A percentile compares a stretch with the other conserved stretches of the same genome.
Conservation (phyloP, 2,797 vertebrate genomes). For the Oreochromis mossambicus region DNA sequence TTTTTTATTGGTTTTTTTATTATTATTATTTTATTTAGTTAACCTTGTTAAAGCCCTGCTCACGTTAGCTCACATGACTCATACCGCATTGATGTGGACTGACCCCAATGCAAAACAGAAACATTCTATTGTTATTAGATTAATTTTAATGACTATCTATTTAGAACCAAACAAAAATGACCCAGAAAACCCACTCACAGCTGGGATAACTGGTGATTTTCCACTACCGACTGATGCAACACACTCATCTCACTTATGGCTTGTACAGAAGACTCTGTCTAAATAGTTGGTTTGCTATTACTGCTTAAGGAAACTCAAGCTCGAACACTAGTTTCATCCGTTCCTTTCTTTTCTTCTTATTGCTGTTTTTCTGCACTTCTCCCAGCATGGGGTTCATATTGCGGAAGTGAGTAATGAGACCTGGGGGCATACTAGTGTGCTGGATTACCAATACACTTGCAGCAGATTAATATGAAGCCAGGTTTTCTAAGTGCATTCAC, state of each 20-base stretch:
- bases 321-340: not conserved
- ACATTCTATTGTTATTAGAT: not conserved
- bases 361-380: slow-evolving; percentile 8
- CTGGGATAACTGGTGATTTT: not conserved
- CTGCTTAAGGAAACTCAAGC: not conserved
- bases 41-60: not conserved
- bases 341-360: not conserved
- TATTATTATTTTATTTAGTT: not conserved
- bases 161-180: not conserved
- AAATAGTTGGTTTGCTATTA: not conserved
- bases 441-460: slow-evolving; percentile 43
- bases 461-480: slow-evolving; percentile 44
- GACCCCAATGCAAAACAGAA: not conserved
- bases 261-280: not conserved
- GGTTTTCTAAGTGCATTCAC: slow-evolving; percentile 41
- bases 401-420: slow-evolving; percentile 47
- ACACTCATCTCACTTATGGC: not conserved
- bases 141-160: not conserved
- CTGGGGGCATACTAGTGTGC: slow-evolving; percentile 26
- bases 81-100: not conserved
- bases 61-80: not conserved
- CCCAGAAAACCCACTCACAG: not conserved
- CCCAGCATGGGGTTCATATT: slow-evolving; percentile 22
- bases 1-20: not conserved
- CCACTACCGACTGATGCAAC: not conserved